Percentiles rank a stretch among this genome's conserved stretches.
Evolutionary conservation across 2,888 invertebrate species (phyloP).

Genomic region (Melanophora roralis): DNA sequence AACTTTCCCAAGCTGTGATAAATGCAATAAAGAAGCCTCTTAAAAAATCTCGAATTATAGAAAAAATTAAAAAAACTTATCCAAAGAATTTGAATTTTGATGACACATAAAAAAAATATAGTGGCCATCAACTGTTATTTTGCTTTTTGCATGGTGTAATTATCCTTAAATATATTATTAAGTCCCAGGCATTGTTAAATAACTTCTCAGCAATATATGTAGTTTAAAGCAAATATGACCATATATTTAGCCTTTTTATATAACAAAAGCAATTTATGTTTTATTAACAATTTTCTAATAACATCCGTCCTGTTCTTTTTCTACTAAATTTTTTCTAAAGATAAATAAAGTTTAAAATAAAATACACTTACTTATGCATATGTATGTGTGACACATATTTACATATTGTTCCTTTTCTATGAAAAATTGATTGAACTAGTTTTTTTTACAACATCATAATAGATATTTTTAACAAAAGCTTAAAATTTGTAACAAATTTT

Average conservation of each 20-base stretch:
- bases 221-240: not conserved
- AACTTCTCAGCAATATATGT: too few species aligned
- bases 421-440: slow-evolving; percentile 51
- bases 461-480: slow-evolving; percentile 52
- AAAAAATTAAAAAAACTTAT: too few species aligned
- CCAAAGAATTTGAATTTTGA: too few species aligned
- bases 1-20: too few species aligned
- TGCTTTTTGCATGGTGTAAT: too few species aligned
- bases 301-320: slow-evolving; percentile 42
- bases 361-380: too few species aligned
- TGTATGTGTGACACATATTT: slow-evolving; percentile 20
- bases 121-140: too few species aligned
- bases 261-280: not conserved
- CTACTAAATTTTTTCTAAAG: not conserved
- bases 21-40: too few species aligned
- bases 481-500: slow-evolving; percentile 59
- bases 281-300: slow-evolving; percentile 31
- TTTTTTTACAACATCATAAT: slow-evolving; percentile 4
- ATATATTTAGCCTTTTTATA: not conserved
- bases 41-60: too few species aligned
- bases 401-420: slow-evolving; percentile 39
- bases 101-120: too few species aligned
- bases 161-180: too few species aligned
- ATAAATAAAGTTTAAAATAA: not conserved
- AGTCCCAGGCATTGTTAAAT: too few species aligned